Evolutionary conservation across 2,888 invertebrate species (phyloP), one percentile per base, ranked within the genome.

Genomic region (Scaptomyza tumidula): DNA sequence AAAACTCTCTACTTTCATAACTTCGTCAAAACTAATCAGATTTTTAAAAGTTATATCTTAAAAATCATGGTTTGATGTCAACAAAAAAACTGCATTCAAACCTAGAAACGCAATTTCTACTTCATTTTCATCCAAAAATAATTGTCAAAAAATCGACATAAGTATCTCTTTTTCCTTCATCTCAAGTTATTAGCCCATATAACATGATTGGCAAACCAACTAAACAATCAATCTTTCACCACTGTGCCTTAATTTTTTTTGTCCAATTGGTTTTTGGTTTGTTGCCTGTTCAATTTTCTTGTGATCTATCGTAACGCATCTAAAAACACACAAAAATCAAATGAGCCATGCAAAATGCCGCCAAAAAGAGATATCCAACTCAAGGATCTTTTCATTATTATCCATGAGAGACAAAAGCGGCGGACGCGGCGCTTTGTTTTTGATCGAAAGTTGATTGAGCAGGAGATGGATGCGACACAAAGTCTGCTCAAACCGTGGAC

Each of bases 381-480:
- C 67, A 60, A 75, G 63, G 37, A 59, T 70, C 86, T 53, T 46
- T 62, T 58, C 58, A 43, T 31, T 57, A 6, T 41, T n/a, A 14
- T 53, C 33, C 33, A 27, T 2, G 13, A 52, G 39, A 75, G 69
- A 85, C 85, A 85, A 85, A 85, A 80, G 33, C 33, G 33, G 27
- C 27, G 31, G 49, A 60, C 54, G 83, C 87, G 88, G 83, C 71
- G 53, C 80, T 69, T 85, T 37, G 29, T 39, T 39, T 84, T 83
- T 88, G 86, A 84, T 84, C 86, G 88, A 86, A 86, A 80, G 86
- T 88, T 85, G 88, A 85, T 86, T 85, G 88, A 86, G 82, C 46
- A 80, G 71, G 68, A 59, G 19, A 19, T 1, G 19, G 19, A 19
- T 85, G 88, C 83, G 89, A 82, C 89, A 89, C 62, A 86, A 84